Base-by-base conservation (phyloP, 2,888 invertebrate genomes). In the Isoperla grammatica region DNA sequence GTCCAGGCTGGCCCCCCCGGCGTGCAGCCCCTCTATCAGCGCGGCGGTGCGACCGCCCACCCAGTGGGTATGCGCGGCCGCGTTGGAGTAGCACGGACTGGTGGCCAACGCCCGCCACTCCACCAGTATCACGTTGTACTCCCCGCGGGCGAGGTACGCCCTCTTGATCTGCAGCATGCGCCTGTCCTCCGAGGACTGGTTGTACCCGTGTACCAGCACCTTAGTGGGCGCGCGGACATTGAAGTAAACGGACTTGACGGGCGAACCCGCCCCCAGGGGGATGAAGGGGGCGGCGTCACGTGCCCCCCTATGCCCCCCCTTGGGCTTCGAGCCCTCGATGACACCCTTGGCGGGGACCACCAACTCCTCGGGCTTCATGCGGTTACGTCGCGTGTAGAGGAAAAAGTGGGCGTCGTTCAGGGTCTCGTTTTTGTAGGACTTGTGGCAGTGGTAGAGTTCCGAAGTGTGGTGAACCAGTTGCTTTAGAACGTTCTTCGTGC, bases 101-200 rank as follows among this genome's bases (percentile, higher is more conserved):
- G 71, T 71, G 2, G 78, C 76, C 2, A 77, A 66, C 0, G 63
- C 59, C 2, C 68, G 71, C 78, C 78, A 79, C 65, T 79, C 78
- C 0, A 78, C 69, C 2, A 75, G 73, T 40, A 79, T 74, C 0
- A 78, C 70, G 66, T 78, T 79, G 12, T 15, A 37, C 9, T 39
- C 39, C 8, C 39, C 53, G 3, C 17, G 9, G 2, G 11, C 17
- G 5, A 53, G 39, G 13, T 53, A 53, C 37, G 53, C 53, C 11
- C 53, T 13, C 46, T 64, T 64, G 12, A 64, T 62, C 37, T 57
- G 56, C 29, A 62, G 60, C 62, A 64, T 60, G 23, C 58, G 60
- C 11, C 53, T 54, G 42, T 60, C 62, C 1, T 45, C 42, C 22
- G 62, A 20, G 8, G 62, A 62, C 43, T 64, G 62, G 0, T 60